A percentile compares a stretch with the other conserved stretches of the same genome.
These are phyloP conservation scores for Phoronis australis DNA, from an alignment of 2,888 invertebrate species.

Conservation along the genomic window DNA sequence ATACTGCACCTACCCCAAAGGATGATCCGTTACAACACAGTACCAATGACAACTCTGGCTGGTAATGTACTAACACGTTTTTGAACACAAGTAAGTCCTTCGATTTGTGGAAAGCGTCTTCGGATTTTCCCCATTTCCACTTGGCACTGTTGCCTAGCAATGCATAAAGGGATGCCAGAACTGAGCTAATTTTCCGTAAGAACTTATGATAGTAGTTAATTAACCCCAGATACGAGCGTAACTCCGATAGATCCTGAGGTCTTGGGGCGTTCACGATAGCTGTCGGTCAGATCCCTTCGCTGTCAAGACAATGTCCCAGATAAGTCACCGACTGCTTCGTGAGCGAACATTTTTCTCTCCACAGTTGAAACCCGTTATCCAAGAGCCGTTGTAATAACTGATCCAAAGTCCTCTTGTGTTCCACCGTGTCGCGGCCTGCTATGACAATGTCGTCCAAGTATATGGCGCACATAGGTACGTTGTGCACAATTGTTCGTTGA, in stretches of 20 bases:
- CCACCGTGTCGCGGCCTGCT: constrained; percentile 11
- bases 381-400: constrained; percentile 17
- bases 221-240: constrained; percentile 28
- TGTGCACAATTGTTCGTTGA: constrained; percentile 20
- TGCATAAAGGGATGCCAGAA: constrained; percentile 23
- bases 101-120: constrained; percentile 16
- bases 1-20: constrained; percentile 37
- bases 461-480: constrained; percentile 16
- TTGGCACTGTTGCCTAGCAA: constrained; percentile 13
- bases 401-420: constrained; percentile 16
- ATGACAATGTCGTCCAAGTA: constrained; percentile 27
- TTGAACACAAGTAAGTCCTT: constrained; percentile 24
- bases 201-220: constrained; percentile 32
- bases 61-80: constrained; percentile 34
- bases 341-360: constrained; percentile 23
- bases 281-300: constrained; percentile 20
- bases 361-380: constrained; percentile 17
- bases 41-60: constrained; percentile 30
- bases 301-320: constrained; percentile 21
- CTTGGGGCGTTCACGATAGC: constrained; percentile 24
- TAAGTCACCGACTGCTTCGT: constrained; percentile 17
- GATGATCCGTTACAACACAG: constrained; percentile 50
- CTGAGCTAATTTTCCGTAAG: constrained; percentile 21
- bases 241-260: constrained; percentile 26
- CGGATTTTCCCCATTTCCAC: constrained; percentile 16